Percentiles rank a stretch among this genome's conserved stretches.
These are phyloP conservation scores for Parasteatoda lunata DNA, from an alignment of 2,888 invertebrate genomes.

Conservation along the genomic window DNA sequence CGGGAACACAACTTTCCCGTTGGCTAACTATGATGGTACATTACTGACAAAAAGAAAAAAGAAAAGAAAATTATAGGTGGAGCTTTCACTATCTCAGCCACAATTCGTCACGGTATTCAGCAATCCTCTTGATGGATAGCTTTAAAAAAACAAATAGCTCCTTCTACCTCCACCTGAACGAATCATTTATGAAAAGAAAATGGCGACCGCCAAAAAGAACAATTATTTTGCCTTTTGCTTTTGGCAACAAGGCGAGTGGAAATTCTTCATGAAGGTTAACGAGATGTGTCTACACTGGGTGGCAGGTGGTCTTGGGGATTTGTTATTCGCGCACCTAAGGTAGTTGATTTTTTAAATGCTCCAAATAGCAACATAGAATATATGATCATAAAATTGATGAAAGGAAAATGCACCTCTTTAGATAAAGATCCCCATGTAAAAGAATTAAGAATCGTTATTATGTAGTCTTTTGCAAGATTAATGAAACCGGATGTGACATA, in stretches of 20 bases:
- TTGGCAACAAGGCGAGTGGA: not conserved
- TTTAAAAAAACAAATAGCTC: conserved; percentile 49
- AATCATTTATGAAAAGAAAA: not conserved
- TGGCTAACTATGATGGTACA: not conserved
- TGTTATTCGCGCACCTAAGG: not conserved
- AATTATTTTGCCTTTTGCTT: conserved; percentile 49
- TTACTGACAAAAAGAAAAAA: not conserved
- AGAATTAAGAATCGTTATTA: not conserved
- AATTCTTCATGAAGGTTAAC: conserved; percentile 39
- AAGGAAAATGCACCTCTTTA: conserved; percentile 4
- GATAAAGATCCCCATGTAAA: conserved; percentile 3
- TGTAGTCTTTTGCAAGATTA: conserved; percentile 9
- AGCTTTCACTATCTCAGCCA: conserved; percentile 1
- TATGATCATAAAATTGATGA: not conserved
- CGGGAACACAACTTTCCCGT: not conserved
- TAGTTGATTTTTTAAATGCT: not conserved
- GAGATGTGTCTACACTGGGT: conserved; percentile 19
- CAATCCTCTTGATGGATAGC: conserved; percentile 38
- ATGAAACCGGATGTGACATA: conserved; percentile 50
- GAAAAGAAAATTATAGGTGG: not conserved
- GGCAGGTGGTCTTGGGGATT: conserved; percentile 41
- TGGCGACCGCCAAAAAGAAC: conserved; percentile 15
- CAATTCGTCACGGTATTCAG: conserved; percentile 48
- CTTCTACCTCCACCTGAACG: not conserved
- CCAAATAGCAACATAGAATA: not conserved